Base-by-base conservation (phyloP, 2,113 vertebrate genomes). In the Gadus chalcogrammus region DNA sequence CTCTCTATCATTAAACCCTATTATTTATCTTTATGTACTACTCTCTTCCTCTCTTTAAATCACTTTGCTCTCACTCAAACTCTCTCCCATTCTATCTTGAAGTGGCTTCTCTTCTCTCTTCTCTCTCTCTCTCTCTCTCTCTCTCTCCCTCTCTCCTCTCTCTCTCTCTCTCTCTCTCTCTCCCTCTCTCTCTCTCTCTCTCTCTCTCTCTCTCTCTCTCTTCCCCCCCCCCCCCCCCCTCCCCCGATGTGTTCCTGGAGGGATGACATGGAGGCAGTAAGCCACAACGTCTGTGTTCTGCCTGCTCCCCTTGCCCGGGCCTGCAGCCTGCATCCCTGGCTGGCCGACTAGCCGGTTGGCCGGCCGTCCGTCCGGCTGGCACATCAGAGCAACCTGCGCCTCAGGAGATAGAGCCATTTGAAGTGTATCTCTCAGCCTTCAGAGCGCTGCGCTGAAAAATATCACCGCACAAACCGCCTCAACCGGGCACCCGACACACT, bases 351-450 rank as follows among this genome's bases (percentile, higher is more conserved):
- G 42, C 8, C 11, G 42, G 42, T 13, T 48, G 42, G 42, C 42
- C 12, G 42, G 42, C 42, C 12, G 42, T 7, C 9, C 12, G 38
- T 6, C 18, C 56, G 78, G 75, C 78, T 81, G 79, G 74, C 81
- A 84, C 80, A 82, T 82, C 79, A 73, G 73, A 82, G 77, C 75
- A 72, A 78, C 55, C 75, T 83, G 75, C 80, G 81, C 81, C 84
- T 84, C 68, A 55, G 74, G 82, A 84, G 84, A 89, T 84, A 77
- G 71, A 79, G 65, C 62, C 70, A 69, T 85, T 84, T 85, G 70
- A 72, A 59, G 71, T 79, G 68, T 81, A 76, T 76, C 71, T 78
- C n/a, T 48, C 80, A 69, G 67, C 69, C 69, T 71, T 56, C 66
- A 65, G 65, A 82, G 77, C 56, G 22, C 68, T 35, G 61, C 55